A percentile compares a stretch with the other conserved stretches of the same genome.
Conservation (phyloP, 2,888 invertebrate species). For the Lepidocyrtinus sp. region DNA sequence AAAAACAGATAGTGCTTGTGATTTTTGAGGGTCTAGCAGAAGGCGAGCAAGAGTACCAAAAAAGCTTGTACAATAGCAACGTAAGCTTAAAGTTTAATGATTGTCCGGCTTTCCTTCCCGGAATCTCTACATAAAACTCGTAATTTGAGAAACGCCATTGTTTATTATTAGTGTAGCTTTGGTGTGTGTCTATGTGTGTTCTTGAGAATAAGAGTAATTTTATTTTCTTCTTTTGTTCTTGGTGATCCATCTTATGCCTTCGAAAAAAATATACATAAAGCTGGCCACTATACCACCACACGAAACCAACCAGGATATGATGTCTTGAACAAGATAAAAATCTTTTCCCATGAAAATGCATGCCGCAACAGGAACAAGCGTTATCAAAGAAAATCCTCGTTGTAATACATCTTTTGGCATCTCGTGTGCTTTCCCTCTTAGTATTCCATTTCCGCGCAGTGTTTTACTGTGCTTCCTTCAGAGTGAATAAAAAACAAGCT, state of each 20-base stretch:
- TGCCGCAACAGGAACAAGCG: conserved; percentile 13
- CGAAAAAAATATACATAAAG: too few species aligned
- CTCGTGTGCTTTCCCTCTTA: not conserved
- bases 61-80: too few species aligned
- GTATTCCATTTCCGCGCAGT: not conserved
- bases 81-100: conserved; percentile 47
- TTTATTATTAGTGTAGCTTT: conserved; percentile 42
- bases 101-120: conserved; percentile 37
- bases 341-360: too few species aligned
- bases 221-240: not conserved
- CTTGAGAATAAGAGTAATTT: not conserved
- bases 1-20: not conserved
- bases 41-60: too few species aligned
- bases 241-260: conserved; percentile 39
- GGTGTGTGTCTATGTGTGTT: conserved; percentile 7
- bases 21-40: not conserved
- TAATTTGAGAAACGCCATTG: conserved; percentile 48
- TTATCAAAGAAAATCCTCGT: conserved; percentile 21
- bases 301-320: too few species aligned
- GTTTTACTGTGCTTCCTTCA: too few species aligned
- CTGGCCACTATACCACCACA: too few species aligned
- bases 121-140: conserved; percentile 26
- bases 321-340: too few species aligned
- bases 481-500: too few species aligned
- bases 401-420: not conserved